Conservation (phyloP, 1,140 invertebrate genomes). For the Neelides sp. region DNA sequence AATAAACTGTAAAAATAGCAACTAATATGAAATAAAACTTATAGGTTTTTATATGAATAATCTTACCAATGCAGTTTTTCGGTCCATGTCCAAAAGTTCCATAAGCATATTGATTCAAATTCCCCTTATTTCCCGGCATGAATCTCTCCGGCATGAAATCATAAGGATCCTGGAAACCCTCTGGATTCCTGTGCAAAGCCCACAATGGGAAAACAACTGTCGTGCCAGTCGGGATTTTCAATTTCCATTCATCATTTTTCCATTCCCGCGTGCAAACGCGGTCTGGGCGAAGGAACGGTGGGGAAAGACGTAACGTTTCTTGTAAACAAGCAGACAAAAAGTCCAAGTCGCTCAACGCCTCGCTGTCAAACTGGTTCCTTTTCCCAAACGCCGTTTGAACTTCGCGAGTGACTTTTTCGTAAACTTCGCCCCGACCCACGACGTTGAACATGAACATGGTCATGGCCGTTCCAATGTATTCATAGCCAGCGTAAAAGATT, state of each 20-base stretch:
- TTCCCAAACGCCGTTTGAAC: conserved; percentile 14
- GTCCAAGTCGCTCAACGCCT: background rate
- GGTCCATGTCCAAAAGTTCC: conserved; percentile 40
- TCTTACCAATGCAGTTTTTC: conserved; percentile 37
- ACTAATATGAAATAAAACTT: too few species aligned
- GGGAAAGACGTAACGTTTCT: conserved; percentile 44
- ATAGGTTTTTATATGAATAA: too few species aligned
- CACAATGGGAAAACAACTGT: conserved; percentile 34
- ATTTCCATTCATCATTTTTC: conserved; percentile 38
- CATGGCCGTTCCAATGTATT: conserved; percentile 23
- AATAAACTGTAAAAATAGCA: too few species aligned
- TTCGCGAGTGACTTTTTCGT: conserved; percentile 24
- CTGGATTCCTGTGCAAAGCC: conserved; percentile 35
- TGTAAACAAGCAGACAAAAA: background rate
- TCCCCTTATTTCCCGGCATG: conserved; percentile 16
- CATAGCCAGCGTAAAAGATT: conserved; percentile 30
- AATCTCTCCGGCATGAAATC: conserved; percentile 32
- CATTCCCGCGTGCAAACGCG: conserved; percentile 41
- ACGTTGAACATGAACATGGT: conserved; percentile 20
- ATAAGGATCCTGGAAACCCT: conserved; percentile 31
- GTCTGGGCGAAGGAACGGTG: conserved; percentile 41
- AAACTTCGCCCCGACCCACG: conserved; percentile 20
- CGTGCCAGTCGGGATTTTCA: conserved; percentile 35
- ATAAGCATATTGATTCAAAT: conserved; percentile 31
- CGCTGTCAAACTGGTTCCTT: background rate